Base-by-base conservation (phyloP, 2,888 invertebrate genomes). In the Macrophya alboannulata region DNA sequence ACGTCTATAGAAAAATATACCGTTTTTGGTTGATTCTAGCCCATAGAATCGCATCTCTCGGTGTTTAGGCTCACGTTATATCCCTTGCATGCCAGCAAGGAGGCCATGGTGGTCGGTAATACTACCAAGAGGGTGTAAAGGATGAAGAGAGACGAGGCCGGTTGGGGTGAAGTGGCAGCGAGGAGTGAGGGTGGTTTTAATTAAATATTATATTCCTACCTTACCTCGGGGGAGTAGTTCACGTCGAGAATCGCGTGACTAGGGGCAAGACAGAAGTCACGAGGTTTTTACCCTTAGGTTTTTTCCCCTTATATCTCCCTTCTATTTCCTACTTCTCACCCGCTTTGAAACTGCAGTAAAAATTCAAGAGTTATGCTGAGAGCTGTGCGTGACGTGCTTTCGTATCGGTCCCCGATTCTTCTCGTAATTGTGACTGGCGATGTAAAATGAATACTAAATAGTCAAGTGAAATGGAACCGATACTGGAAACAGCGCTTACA, bases 191-290 rank as follows among this genome's bases (percentile, higher is more conserved):
- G 37, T 81, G 81, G 81, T 81, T 81, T 81, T 81, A 81, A 81
- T 81, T 81, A 81, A 81, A 81, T 81, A 81, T 81, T 59, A 81
- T 81, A 81, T 81, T 81, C 62, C 81, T 10, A 51, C 81, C 43
- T 51, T 62, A 81, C 40, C 59, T 62, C 81, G 43, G 43, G 81
- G 81, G 81, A 81, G 59, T 81, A 62, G 48, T 81, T 81, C 62
- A 62, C 43, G 12, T 31, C 31, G 62, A 21, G 43, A 62, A 40
- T 81, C 62, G 62, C 81, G 62, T 81, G 81, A 81, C 81, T 81
- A 59, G 40, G 37, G 59, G 62, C 2, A 43, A 43, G 43, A 62
- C 81, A 81, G 81, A 62, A 81, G 62, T 59, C 59, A 43, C 37
- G 59, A 6, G 6, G 81, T 81, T 59, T 40, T 81, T 15, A 81